Evolutionary conservation across 1,140 invertebrate genomes (phyloP), one percentile per base, ranked within the genome.

Genomic region (Ceratitis capitata): DNA sequence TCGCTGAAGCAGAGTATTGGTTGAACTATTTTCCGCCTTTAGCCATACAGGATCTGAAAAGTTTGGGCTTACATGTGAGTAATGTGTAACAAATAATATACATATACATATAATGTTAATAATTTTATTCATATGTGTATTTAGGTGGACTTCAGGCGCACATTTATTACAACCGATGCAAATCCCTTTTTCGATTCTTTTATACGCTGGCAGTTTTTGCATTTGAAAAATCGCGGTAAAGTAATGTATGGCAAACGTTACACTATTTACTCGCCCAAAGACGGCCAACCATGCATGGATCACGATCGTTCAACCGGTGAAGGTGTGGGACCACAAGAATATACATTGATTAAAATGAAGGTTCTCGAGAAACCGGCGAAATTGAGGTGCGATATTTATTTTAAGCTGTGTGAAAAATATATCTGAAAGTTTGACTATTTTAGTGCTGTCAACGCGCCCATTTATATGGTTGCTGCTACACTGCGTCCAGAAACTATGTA

Each of bases 251-350:
- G 99, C 39, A 99, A 99, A 93, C 94, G 99, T 83, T 98, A 99
- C 89, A 98, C 98, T 14, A 98, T 99, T 87, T 99, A 96, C 92
- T 99, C 98, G 1, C 98, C 98, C 2, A 95, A 96, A 89, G 99
- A 99, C 93, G 95, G 96, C 47, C 99, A 99, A 92, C 99, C 99
- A 3, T 99, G 99, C 92, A 99, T 99, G 99, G 99, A 99, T 92
- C 99, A 99, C 92, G 99, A 99, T 92, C 94, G 99, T 88, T 95
- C 96, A 39, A 94, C 95, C 78, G 99, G 99, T 14, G 99, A 99
- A 94, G 98, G 98, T 84, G 98, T 99, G 64, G 98, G 97, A 0
- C 98, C 98, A 10, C 98, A 99, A 92, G 99, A 99, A 92, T 99
- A 99, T 90, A 99, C 98, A 6, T 93, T 99, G 1, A 96, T 99